Conservation (phyloP, 2,797 vertebrate genomes). For the Dryobates pubescens region DNA sequence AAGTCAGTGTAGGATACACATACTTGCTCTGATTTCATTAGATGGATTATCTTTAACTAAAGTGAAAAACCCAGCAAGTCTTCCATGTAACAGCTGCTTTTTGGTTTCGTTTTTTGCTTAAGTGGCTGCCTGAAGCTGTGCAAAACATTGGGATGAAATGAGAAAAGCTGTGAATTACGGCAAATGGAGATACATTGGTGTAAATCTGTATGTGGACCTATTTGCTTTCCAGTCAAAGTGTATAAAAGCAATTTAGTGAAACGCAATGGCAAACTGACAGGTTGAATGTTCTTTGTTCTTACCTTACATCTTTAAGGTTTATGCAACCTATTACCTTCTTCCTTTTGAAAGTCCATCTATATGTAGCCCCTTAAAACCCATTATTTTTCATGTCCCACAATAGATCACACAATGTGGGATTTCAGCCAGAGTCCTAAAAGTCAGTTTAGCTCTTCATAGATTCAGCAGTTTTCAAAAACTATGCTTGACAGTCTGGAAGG, state of each 20-base stretch:
- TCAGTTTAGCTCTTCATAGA: neutral
- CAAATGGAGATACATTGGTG: neutral
- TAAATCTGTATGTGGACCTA: neutral
- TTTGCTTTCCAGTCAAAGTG: neutral
- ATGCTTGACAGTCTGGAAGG: neutral
- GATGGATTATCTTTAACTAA: neutral
- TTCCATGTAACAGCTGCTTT: neutral
- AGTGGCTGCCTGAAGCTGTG: neutral
- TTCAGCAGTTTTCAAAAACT: neutral
- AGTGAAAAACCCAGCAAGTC: neutral
- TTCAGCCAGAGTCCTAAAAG: neutral
- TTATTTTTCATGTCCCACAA: neutral
- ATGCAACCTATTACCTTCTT: neutral
- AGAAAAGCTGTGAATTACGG: neutral
- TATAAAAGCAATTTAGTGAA: neutral
- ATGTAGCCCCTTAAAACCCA: neutral
- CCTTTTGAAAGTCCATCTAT: neutral
- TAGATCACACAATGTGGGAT: neutral
- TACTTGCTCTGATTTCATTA: neutral
- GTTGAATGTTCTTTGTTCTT: neutral
- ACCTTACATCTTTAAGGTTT: neutral
- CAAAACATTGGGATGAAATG: neutral
- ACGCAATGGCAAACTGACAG: neutral
- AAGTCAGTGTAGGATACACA: neutral
- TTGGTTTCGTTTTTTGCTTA: neutral